Percentiles rank a stretch among this genome's conserved stretches.
Evolutionary conservation across 2,888 invertebrate genomes (phyloP).

Genomic region (Platerodrilus igneus): DNA sequence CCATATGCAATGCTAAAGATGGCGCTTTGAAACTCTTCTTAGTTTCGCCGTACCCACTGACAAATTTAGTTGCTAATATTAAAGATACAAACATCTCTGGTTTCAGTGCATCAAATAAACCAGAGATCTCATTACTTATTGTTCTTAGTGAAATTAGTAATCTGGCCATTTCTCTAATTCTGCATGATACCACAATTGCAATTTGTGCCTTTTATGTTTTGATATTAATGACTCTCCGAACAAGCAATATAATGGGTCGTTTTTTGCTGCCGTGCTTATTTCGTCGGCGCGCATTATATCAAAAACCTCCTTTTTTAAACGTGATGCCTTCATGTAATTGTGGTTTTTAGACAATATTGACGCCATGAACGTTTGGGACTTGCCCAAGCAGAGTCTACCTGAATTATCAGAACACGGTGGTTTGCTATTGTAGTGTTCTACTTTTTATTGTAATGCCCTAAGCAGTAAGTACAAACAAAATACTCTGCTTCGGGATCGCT

Average conservation of each 20-base stretch:
- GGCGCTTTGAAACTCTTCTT: slow-evolving; percentile 13
- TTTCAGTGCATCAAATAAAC: slow-evolving; percentile 15
- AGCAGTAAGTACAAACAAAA: slow-evolving; percentile 16
- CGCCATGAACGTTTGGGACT: slow-evolving; percentile 14
- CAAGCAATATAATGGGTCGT: slow-evolving; percentile 15
- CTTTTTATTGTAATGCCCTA: slow-evolving; percentile 16
- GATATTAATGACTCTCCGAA: slow-evolving; percentile 13
- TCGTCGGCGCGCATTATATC: slow-evolving; percentile 14
- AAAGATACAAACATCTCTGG: slow-evolving; percentile 13
- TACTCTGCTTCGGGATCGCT: slow-evolving; percentile 13
- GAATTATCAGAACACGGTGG: background rate
- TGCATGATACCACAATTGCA: slow-evolving; percentile 11
- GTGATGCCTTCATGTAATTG: slow-evolving; percentile 13
- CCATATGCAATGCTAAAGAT: slow-evolving; percentile 16
- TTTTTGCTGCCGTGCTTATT: slow-evolving; percentile 12
- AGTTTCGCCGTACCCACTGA: slow-evolving; percentile 11
- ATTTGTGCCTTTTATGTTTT: slow-evolving; percentile 16
- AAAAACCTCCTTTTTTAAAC: slow-evolving; percentile 16
- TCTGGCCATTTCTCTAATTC: slow-evolving; percentile 16
- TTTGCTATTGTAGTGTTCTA: slow-evolving; percentile 12
- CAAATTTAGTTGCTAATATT: slow-evolving; percentile 12
- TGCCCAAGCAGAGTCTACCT: slow-evolving; percentile 7
- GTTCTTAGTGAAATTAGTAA: slow-evolving; percentile 9
- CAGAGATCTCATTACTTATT: background rate
- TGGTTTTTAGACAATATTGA: slow-evolving; percentile 4